Evolutionary conservation across 2,797 vertebrate species (phyloP).

Genomic region (Tapera naevia): DNA sequence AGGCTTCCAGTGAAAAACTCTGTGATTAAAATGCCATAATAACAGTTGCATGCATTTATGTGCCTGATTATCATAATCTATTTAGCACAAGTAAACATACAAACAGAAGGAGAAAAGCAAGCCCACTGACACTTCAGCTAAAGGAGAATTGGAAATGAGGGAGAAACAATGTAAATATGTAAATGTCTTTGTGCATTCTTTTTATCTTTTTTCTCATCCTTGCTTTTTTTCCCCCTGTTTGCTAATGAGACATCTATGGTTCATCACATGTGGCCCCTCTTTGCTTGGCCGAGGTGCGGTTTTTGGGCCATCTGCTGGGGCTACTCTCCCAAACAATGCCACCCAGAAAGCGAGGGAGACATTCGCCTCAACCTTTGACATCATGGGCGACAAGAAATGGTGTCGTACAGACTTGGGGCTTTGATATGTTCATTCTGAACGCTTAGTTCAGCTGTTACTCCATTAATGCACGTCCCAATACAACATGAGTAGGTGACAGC

Average conservation of each 20-base stretch:
- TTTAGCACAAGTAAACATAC: slow-evolving; percentile 91
- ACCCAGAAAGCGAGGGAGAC: slow-evolving; percentile 71
- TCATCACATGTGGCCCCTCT: slow-evolving; percentile 74
- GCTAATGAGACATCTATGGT: slow-evolving; percentile 77
- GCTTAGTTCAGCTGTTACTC: slow-evolving; percentile 68
- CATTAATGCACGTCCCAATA: background rate
- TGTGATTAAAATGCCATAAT: slow-evolving; percentile 90
- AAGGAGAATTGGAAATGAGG: slow-evolving; percentile 78
- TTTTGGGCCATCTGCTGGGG: slow-evolving; percentile 82
- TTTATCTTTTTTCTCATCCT: slow-evolving; percentile 77
- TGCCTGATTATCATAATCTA: slow-evolving; percentile 93
- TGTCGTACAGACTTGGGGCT: slow-evolving; percentile 29
- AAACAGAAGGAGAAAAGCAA: slow-evolving; percentile 83
- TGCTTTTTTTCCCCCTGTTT: slow-evolving; percentile 47
- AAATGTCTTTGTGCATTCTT: slow-evolving; percentile 80
- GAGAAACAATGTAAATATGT: slow-evolving; percentile 84
- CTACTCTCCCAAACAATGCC: slow-evolving; percentile 70
- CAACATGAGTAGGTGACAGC: accelerated
- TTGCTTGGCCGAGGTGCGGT: slow-evolving; percentile 65
- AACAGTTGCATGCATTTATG: slow-evolving; percentile 86
- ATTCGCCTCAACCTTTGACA: slow-evolving; percentile 76
- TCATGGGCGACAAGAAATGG: slow-evolving; percentile 18
- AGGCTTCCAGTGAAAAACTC: slow-evolving; percentile 82
- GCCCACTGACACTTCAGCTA: slow-evolving; percentile 72
- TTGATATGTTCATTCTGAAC: slow-evolving; percentile 10